These are phyloP conservation scores for Coptodon rendalli DNA, from an alignment of 2,113 vertebrate species.

Conservation along the genomic window DNA sequence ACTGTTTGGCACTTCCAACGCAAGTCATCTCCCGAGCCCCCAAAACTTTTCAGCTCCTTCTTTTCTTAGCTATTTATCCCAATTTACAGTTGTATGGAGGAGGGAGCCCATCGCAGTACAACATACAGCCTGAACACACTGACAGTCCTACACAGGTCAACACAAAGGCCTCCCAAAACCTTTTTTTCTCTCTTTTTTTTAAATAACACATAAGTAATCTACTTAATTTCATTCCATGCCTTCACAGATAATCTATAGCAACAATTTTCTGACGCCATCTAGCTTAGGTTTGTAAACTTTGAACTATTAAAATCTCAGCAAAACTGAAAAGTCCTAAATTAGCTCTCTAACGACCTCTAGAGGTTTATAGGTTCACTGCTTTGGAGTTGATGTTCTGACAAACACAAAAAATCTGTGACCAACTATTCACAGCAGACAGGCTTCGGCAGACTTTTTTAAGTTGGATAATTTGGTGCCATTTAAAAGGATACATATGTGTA, in stretches of 20 bases:
- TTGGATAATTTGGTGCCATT: neutral
- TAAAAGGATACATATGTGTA: neutral
- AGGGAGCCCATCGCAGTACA: neutral
- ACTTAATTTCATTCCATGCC: fast-evolving
- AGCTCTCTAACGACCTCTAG: conserved; percentile 2
- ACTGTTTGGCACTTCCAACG: neutral
- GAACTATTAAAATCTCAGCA: neutral
- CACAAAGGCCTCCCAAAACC: neutral
- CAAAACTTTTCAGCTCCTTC: neutral
- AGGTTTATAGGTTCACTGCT: neutral
- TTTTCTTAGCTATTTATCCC: neutral
- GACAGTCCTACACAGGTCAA: neutral
- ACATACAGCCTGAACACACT: neutral
- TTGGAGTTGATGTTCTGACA: neutral
- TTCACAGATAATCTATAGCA: neutral
- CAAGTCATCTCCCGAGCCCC: neutral
- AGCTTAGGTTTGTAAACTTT: neutral
- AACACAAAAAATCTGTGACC: neutral
- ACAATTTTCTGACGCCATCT: neutral
- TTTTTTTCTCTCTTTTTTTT: neutral
- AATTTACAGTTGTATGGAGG: neutral
- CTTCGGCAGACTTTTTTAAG: neutral
- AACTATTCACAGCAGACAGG: neutral
- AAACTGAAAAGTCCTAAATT: neutral
- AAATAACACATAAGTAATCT: neutral